Evolutionary conservation across 2,113 vertebrate genomes (phyloP).

Genomic region (Nothocercus nigrocapillus): DNA sequence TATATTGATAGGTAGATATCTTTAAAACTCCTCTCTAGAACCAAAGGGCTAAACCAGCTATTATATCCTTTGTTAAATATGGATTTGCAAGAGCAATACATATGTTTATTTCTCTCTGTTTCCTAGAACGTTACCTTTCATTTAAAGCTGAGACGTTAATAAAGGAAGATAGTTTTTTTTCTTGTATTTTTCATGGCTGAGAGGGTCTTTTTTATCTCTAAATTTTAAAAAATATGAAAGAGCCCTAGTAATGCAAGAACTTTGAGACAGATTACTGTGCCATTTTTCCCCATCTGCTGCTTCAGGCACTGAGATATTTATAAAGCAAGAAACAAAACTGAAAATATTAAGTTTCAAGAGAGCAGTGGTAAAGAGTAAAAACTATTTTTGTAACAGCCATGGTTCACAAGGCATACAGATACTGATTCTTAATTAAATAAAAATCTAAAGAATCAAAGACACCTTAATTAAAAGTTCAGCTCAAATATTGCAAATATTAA

Average conservation of each 20-base stretch:
- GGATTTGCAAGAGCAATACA: not conserved
- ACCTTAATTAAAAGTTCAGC: constrained; percentile 31
- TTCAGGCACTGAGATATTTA: constrained; percentile 35
- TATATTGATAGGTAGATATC: not conserved
- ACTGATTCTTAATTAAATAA: not conserved
- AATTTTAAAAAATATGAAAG: not conserved
- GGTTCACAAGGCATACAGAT: not conserved
- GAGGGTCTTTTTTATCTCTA: not conserved
- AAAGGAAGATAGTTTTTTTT: not conserved
- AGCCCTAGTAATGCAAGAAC: not conserved
- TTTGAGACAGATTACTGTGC: constrained; percentile 21
- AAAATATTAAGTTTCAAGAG: constrained; percentile 50
- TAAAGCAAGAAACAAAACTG: constrained; percentile 43
- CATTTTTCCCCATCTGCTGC: constrained; percentile 4
- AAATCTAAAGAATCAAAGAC: constrained; percentile 29
- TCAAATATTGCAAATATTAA: constrained; percentile 23
- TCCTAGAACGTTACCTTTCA: not conserved
- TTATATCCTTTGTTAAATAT: not conserved
- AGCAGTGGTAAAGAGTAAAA: constrained; percentile 7
- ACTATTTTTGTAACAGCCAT: not conserved
- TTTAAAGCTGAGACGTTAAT: constrained; percentile 5
- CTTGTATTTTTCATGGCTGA: not conserved
- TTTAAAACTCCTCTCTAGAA: not conserved
- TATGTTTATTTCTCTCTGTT: not conserved
- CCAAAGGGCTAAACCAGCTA: not conserved